A percentile compares a stretch with the other conserved stretches of the same genome.
phyloP scores from a whole-genome alignment of 2,797 vertebrate species.

The Chaetodon trifasciatus region DNA sequence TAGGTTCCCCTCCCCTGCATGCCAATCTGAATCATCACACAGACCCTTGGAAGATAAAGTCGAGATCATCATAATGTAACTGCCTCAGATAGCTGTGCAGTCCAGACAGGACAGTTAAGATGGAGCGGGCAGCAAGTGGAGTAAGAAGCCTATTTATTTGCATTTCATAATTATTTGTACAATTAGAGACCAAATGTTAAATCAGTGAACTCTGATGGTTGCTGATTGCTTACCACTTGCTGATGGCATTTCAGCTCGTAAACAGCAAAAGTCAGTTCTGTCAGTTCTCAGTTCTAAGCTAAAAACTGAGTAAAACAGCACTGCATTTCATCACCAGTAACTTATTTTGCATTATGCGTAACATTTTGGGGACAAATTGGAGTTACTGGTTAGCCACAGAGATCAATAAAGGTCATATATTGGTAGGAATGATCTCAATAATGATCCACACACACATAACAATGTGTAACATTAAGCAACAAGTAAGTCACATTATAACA shows the following conservation, averaged over 20 bases:
- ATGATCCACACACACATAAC: not conserved
- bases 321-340: not conserved
- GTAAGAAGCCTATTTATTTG: not conserved
- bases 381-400: conserved; percentile 2
- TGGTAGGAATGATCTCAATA: not conserved
- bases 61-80: not conserved
- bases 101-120: not conserved
- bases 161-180: not conserved
- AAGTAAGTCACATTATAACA: not conserved
- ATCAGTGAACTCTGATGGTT: not conserved
- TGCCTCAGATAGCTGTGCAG: not conserved
- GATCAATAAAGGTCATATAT: not conserved
- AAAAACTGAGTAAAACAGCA: not conserved
- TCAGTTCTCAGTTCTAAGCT: not conserved
- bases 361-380: not conserved
- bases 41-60: not conserved
- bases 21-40: conserved; percentile 18
- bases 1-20: conserved; percentile 4
- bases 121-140: not conserved
- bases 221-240: not conserved
- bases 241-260: too few relatives aligned
- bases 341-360: not conserved
- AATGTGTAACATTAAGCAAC: not conserved
- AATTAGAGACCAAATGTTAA: not conserved
- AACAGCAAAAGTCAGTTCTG: not conserved